Base-by-base conservation (phyloP, 2,888 invertebrate species). In the Caprella mutica region DNA sequence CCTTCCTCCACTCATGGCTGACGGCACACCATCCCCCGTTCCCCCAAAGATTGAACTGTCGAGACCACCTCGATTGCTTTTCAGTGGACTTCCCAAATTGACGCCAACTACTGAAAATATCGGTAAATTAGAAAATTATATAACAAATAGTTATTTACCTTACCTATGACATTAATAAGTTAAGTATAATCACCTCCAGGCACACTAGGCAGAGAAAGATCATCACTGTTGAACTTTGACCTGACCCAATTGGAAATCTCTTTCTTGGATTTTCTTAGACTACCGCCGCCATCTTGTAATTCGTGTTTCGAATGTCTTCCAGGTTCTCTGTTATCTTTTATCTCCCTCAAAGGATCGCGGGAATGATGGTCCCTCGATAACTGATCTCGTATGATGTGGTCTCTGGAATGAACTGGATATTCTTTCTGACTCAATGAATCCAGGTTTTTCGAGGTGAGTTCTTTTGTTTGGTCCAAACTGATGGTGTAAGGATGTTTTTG, bases 191-290 rank as follows among this genome's bases (percentile, higher is more conserved):
- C 35, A 58, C 63, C 63, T 54, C 81, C 81, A 5, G 80, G 79
- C 24, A 81, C 76, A 68, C 79, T 79, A 0, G 82, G 82, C 61
- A 82, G 71, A 0, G 76, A 77, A 58, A 81, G 77, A 59, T 80
- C 79, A 30, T 59, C 58, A 23, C 57, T 63, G 23, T 57, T 51
- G 6, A 52, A 56, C 12, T 56, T 54, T 4, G 57, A 50, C 39
- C 55, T 57, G 24, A 43, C 48, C 55, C 63, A 57, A 1, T 54
- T 56, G 24, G 51, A 48, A 5, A 50, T 44, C 30, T 63, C 63
- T 39, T 50, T 44, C 39, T 40, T 57, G 27, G 55, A 56, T 42
- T 55, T 57, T 8, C 63, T 42, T 8, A 43, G 29, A 19, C 46
- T 44, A n/a, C 58, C 61, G 24, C 55, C 38, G 39, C 33, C 14